Evolutionary conservation across 2,888 invertebrate species (phyloP).

Genomic region (Volucella inflata): DNA sequence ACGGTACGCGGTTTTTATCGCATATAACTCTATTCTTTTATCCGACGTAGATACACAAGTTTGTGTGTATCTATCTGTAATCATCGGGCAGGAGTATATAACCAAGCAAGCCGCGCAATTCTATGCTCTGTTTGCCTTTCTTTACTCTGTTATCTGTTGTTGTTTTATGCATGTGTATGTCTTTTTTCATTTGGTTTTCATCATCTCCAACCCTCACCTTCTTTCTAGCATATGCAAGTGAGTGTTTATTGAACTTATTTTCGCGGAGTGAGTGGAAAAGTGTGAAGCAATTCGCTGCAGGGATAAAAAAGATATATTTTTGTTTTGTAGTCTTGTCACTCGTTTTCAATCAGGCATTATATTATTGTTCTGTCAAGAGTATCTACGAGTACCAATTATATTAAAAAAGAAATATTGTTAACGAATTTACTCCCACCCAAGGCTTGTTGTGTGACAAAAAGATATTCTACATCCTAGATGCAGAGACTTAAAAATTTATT

Average conservation of each 20-base stretch:
- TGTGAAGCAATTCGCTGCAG: too few species aligned
- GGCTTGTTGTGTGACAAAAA: not conserved
- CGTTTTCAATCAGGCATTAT: too few species aligned
- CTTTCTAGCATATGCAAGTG: too few species aligned
- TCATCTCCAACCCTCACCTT: too few species aligned
- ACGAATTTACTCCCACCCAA: not conserved
- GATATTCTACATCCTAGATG: not conserved
- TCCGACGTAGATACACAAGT: not conserved
- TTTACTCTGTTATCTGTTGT: too few species aligned
- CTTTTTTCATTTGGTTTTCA: too few species aligned
- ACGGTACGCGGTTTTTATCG: not conserved
- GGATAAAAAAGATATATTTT: too few species aligned
- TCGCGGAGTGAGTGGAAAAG: too few species aligned
- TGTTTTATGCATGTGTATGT: not conserved
- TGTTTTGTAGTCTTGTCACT: too few species aligned
- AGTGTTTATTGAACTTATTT: too few species aligned
- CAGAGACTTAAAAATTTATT: conserved; percentile 17
- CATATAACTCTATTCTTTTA: not conserved
- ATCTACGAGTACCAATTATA: not conserved
- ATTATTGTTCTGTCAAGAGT: not conserved
- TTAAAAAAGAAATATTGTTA: not conserved
- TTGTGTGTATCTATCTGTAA: not conserved
- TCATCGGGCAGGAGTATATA: not conserved
- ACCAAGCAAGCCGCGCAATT: not conserved
- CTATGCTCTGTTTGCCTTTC: not conserved